phyloP scores from a whole-genome alignment of 2,797 vertebrate species.

The Phoeniculus purpureus region DNA sequence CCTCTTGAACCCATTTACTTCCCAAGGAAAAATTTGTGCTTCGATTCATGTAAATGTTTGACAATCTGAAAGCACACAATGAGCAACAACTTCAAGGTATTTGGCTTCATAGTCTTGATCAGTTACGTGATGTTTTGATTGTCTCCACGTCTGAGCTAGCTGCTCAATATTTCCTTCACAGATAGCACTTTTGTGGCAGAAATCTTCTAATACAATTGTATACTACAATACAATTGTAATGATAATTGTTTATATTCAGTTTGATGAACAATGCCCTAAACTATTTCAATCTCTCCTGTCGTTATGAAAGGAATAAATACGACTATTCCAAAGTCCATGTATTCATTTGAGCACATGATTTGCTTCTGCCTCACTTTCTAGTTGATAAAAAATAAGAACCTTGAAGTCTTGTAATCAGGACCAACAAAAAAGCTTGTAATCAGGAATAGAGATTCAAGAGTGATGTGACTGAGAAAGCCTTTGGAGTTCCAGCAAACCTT shows the following conservation, averaged over 20 bases:
- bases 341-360: background rate
- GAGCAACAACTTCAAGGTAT: background rate
- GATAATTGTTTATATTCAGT: background rate
- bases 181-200: background rate
- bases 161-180: background rate
- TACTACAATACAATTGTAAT: background rate
- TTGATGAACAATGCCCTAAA: background rate
- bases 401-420: background rate
- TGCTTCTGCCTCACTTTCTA: background rate
- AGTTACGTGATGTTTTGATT: background rate
- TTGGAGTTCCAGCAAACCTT: background rate
- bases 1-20: background rate
- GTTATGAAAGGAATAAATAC: background rate
- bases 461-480: background rate
- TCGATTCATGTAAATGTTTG: background rate
- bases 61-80: background rate
- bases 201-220: background rate
- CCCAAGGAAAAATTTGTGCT: background rate
- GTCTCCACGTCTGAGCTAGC: background rate
- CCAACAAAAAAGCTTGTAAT: background rate
- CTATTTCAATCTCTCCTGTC: background rate
- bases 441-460: background rate
- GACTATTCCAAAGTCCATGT: background rate
- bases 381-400: background rate
- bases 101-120: background rate